These are phyloP conservation scores for Danaus chrysippus DNA, from an alignment of 2,888 invertebrate genomes.

Conservation along the genomic window DNA sequence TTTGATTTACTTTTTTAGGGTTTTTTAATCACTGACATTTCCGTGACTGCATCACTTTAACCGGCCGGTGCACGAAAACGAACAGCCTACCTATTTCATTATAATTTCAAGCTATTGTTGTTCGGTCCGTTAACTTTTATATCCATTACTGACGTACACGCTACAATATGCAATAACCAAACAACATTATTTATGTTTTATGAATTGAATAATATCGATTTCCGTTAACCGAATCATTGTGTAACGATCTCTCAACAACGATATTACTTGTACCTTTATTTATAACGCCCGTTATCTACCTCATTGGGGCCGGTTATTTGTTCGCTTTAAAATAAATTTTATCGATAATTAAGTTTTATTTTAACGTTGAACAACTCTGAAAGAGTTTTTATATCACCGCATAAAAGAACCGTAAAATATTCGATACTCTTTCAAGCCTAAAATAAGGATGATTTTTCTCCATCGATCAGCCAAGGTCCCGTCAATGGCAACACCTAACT, in stretches of 20 bases:
- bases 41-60: slow-evolving; percentile 58
- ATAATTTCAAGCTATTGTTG: slow-evolving; percentile 41
- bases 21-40: slow-evolving; percentile 61
- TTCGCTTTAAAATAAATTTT: slow-evolving; percentile 10
- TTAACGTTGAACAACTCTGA: not conserved
- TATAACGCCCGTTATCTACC: slow-evolving; percentile 8
- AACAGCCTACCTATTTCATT: slow-evolving; percentile 37
- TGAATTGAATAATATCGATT: slow-evolving; percentile 40
- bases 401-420: not conserved
- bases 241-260: slow-evolving; percentile 36
- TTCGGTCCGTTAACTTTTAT: slow-evolving; percentile 42
- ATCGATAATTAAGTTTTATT: not conserved
- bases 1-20: slow-evolving; percentile 38
- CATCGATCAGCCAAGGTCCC: slow-evolving; percentile 58
- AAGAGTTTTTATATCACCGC: not conserved
- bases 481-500: slow-evolving; percentile 53
- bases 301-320: slow-evolving; percentile 11
- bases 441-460: slow-evolving; percentile 32
- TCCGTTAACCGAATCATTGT: slow-evolving; percentile 36
- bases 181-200: slow-evolving; percentile 39
- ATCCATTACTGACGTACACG: slow-evolving; percentile 40
- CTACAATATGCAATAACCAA: slow-evolving; percentile 39
- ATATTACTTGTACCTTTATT: slow-evolving; percentile 17
- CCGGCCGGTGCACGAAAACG: slow-evolving; percentile 43
- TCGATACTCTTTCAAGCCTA: slow-evolving; percentile 18